These are phyloP conservation scores for Campoplex nolae DNA, from an alignment of 2,888 invertebrate genomes.

Conservation along the genomic window DNA sequence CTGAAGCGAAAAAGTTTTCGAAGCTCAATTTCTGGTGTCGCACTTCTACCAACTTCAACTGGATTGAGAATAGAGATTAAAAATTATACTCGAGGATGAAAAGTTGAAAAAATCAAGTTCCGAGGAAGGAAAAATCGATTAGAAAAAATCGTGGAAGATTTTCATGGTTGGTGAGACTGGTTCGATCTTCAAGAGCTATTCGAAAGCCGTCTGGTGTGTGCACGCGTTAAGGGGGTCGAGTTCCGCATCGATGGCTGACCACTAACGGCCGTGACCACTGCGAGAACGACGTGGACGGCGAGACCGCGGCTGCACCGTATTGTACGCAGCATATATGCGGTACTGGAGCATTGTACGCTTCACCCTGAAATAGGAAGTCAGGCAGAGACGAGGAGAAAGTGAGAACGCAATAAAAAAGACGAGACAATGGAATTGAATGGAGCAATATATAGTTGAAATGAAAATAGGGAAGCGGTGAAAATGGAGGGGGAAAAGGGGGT, in stretches of 20 bases:
- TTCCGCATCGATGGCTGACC: constrained; percentile 64
- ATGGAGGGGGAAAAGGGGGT: not conserved
- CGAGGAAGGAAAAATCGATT: not conserved
- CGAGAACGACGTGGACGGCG: constrained; percentile 26
- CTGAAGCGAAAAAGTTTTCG: not conserved
- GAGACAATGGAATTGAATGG: not conserved
- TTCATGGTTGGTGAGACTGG: not conserved
- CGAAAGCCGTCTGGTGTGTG: constrained; percentile 35
- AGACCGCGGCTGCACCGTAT: constrained; percentile 28
- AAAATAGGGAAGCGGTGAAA: not conserved
- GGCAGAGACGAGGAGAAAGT: not conserved
- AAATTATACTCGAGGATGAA: not conserved
- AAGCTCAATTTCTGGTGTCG: not conserved
- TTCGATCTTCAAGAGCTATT: constrained; percentile 42
- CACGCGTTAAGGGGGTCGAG: constrained; percentile 26
- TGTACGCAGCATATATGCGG: constrained; percentile 41
- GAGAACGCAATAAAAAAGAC: not conserved
- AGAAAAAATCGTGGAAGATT: not conserved
- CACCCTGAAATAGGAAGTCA: constrained; percentile 2
- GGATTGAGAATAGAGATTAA: not conserved
- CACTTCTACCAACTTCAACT: not conserved
- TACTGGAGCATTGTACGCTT: constrained; percentile 10
- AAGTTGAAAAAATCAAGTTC: not conserved
- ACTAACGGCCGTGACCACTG: constrained; percentile 65
- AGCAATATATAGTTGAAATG: not conserved